Conservation (phyloP, 2,888 invertebrate species). For the Volucella zonaria region DNA sequence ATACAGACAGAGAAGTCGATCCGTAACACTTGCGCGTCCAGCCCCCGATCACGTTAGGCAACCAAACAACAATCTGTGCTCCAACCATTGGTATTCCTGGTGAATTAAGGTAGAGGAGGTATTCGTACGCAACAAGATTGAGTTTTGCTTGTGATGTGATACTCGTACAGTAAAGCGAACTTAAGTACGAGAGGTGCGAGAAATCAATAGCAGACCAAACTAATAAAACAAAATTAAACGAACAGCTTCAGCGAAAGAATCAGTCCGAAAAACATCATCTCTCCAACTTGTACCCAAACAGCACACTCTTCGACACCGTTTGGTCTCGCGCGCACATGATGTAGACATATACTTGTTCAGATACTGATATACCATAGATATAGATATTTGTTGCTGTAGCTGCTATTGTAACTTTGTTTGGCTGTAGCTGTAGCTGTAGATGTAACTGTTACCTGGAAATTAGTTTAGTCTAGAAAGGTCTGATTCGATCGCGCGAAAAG, state of each 20-base stretch:
- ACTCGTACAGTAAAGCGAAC: conserved; percentile 28
- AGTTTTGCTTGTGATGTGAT: conserved; percentile 55
- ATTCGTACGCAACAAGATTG: conserved; percentile 60
- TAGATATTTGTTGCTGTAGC: too few species aligned
- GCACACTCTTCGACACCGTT: conserved; percentile 30
- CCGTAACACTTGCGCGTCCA: conserved; percentile 57
- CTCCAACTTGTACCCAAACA: conserved; percentile 21
- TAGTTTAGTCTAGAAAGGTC: conserved; percentile 62
- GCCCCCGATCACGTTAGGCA: conserved; percentile 59
- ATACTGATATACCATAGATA: too few species aligned
- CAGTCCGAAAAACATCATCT: conserved; percentile 43
- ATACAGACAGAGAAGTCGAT: conserved; percentile 59
- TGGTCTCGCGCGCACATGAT: conserved; percentile 11
- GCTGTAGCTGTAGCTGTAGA: conserved; percentile 50
- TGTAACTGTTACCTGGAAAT: conserved; percentile 38
- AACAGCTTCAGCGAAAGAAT: conserved; percentile 37
- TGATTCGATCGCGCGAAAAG: conserved; percentile 61
- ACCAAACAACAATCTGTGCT: conserved; percentile 53
- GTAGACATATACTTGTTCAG: not conserved
- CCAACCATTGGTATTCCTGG: conserved; percentile 41
- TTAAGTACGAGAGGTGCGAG: conserved; percentile 54
- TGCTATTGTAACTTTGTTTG: conserved; percentile 16
- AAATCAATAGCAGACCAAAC: conserved; percentile 64
- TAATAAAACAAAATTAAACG: conserved; percentile 63
- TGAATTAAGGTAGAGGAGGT: conserved; percentile 68